phyloP scores from a whole-genome alignment of 2,797 vertebrate genomes.

The Liparis tanakae region DNA sequence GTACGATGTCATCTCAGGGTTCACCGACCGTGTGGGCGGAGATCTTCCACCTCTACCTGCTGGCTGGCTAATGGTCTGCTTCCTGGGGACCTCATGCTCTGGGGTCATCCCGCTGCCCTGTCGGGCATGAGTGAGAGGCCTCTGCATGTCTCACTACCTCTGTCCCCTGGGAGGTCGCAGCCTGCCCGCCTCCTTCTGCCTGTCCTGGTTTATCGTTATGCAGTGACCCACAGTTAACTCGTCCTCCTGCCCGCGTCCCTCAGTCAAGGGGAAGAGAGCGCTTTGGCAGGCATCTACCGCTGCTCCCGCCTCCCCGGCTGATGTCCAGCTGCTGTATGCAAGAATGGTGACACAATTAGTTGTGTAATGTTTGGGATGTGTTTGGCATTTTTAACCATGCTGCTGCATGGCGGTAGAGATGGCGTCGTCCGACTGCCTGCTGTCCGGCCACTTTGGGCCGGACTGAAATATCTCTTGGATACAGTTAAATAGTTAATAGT shows the following conservation, averaged over 20 bases:
- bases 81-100: conserved; percentile 59
- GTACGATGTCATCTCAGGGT: conserved; percentile 45
- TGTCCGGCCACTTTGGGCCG: conserved; percentile 6
- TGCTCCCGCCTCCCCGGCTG: conserved; percentile 33
- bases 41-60: conserved; percentile 65
- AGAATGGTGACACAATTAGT: conserved; percentile 43
- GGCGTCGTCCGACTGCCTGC: neutral
- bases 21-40: conserved; percentile 55
- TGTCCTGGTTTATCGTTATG: conserved; percentile 63
- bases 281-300: conserved; percentile 43
- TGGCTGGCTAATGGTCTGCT: conserved; percentile 75
- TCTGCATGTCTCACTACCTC: conserved; percentile 60
- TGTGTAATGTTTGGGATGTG: conserved; percentile 37
- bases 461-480: conserved; percentile 23
- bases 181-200: conserved; percentile 50
- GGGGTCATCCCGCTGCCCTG: conserved; percentile 54
- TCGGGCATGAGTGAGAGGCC: conserved; percentile 63
- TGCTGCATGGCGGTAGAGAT: neutral
- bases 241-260: conserved; percentile 39
- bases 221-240: conserved; percentile 59
- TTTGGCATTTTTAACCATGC: conserved; percentile 31
- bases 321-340: conserved; percentile 54
- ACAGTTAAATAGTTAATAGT: neutral
- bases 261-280: conserved; percentile 25
- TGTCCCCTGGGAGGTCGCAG: conserved; percentile 59